phyloP scores from a whole-genome alignment of 2,888 invertebrate species.

The Microplitis deprimator region DNA sequence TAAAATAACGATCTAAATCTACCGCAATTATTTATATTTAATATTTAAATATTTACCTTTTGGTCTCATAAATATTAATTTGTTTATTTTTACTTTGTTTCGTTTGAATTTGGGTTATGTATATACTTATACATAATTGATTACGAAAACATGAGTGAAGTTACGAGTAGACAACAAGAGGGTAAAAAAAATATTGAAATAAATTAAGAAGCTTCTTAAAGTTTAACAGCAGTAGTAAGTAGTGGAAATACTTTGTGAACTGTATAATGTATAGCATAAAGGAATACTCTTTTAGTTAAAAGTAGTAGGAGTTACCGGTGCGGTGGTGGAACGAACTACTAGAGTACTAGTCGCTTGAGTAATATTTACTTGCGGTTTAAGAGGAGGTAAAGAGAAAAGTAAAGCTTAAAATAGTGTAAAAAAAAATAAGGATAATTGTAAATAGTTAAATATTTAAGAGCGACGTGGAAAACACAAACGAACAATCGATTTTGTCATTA shows the following conservation, averaged over 20 bases:
- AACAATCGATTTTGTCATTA: no score
- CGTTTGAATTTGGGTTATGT: neutral
- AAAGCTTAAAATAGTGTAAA: constrained; percentile 22
- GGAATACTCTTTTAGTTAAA: constrained; percentile 7
- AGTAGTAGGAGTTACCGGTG: constrained; percentile 28
- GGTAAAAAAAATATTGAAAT: neutral
- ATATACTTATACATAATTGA: neutral
- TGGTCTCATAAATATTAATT: neutral
- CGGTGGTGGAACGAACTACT: constrained; percentile 27
- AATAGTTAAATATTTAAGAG: constrained; percentile 5
- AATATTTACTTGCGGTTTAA: constrained; percentile 37
- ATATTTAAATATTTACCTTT: neutral
- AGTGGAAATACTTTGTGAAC: constrained; percentile 15
- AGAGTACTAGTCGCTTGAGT: constrained; percentile 26
- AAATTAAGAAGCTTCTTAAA: constrained; percentile 4
- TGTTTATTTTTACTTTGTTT: neutral
- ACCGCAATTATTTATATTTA: neutral
- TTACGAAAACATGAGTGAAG: constrained; percentile 6
- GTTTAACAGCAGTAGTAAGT: neutral
- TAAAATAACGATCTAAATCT: neutral
- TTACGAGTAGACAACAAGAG: constrained; percentile 2
- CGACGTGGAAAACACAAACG: neutral
- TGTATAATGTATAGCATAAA: constrained; percentile 13
- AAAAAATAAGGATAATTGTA: neutral
- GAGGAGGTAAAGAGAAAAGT: constrained; percentile 9